phyloP scores from a whole-genome alignment of 2,113 vertebrate genomes.

The Rhinoderma darwinii region DNA sequence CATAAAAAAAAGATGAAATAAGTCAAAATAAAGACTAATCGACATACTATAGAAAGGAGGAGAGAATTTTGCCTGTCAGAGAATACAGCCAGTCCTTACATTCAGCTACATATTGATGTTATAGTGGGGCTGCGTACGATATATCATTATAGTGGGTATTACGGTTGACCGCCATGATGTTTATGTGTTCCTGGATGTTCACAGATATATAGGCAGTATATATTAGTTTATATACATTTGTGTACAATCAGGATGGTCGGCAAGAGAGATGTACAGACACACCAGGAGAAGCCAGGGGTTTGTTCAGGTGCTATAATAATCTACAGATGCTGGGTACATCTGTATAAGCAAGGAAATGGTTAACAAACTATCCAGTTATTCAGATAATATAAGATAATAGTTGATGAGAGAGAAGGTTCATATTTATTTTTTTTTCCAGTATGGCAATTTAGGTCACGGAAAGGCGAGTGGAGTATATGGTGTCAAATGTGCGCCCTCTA shows the following conservation, averaged over 20 bases:
- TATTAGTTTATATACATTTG: background rate
- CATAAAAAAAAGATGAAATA: background rate
- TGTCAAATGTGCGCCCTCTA: conserved; percentile 41
- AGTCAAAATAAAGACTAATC: background rate
- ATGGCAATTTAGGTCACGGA: conserved; percentile 25
- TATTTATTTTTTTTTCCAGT: background rate
- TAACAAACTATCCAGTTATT: conserved; percentile 29
- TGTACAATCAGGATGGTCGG: background rate
- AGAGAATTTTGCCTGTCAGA: background rate
- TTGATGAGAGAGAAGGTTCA: conserved; percentile 40
- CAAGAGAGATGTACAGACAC: background rate
- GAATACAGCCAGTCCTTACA: background rate
- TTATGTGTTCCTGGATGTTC: background rate
- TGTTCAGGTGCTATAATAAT: background rate
- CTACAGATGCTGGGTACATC: background rate
- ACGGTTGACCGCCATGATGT: too few relatives aligned
- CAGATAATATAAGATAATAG: conserved; percentile 38
- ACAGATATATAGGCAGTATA: background rate
- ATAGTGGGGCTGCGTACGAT: too few relatives aligned
- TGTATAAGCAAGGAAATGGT: background rate
- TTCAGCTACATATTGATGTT: too few relatives aligned
- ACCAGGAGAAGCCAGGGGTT: background rate
- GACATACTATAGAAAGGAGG: background rate
- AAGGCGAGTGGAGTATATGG: background rate
- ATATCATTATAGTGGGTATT: background rate